Base-by-base conservation (phyloP, 2,797 vertebrate genomes). In the Triplophysa yarkandensis region DNA sequence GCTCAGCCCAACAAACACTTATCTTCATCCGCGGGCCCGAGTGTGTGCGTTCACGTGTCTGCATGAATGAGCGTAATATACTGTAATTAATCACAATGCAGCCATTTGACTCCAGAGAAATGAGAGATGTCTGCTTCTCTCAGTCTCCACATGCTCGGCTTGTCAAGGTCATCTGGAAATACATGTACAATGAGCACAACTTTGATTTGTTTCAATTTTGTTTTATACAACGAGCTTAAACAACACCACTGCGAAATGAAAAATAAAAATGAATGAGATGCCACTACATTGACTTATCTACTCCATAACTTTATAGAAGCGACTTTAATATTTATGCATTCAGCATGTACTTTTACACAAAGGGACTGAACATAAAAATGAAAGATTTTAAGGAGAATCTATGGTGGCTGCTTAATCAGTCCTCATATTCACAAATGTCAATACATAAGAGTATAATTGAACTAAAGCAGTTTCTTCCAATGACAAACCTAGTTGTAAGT, bases 31-130 rank as follows among this genome's bases (percentile, higher is more conserved):
- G 17, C 62, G 55, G 76, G 27, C 54, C 66, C 16, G 74, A 50
- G 58, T 54, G 68, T 76, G 57, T 60, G 36, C 52, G 48, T 48
- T 58, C 69, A 65, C 69, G 54, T 77, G 77, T 80, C 68, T 72
- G 82, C 84, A 62, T 78, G 83, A 80, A 69, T 78, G 81, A 81
- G 72, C 73, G 79, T 84, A 77, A 81, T 82, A 77, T 75, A 71
- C 65, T 71, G 76, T 83, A 84, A 84, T 85, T 84, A 81, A 85
- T 85, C 84, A 82, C 79, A 78, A 81, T 83, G 82, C 80, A 78
- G 76, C 78, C 74, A 74, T 80, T 81, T 78, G 72, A 75, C 79
- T 83, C 69, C 61, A 55, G 76, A 81, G 74, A 74, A 78, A 78
- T 81, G 67, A 81, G 76, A 69, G 75, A 80, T 81, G 81, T 74